These are phyloP conservation scores for Clamator glandarius DNA, from an alignment of 2,797 vertebrate genomes.

Conservation along the genomic window DNA sequence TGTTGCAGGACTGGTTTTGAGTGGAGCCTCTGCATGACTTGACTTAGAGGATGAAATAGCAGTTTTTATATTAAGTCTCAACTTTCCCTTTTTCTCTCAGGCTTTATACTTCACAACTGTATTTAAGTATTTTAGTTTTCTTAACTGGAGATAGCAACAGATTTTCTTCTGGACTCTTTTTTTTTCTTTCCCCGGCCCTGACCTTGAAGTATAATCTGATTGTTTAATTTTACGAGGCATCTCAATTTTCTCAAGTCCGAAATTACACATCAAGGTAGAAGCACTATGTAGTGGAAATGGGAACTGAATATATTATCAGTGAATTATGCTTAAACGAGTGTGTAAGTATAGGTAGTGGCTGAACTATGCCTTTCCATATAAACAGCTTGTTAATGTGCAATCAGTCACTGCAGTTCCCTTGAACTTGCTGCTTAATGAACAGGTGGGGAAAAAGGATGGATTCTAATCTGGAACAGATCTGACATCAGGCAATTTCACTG, in stretches of 20 bases:
- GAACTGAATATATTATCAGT: slow-evolving; percentile 69
- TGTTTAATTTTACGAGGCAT: slow-evolving; percentile 65
- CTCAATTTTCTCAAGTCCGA: slow-evolving; percentile 46
- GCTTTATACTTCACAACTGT: background rate
- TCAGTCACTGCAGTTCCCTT: slow-evolving; percentile 77
- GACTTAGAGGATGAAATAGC: background rate
- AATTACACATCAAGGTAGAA: slow-evolving; percentile 65
- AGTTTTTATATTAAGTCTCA: background rate
- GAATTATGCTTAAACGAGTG: slow-evolving; percentile 63
- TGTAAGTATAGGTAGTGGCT: slow-evolving; percentile 68
- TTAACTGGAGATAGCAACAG: background rate
- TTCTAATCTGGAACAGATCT: slow-evolving; percentile 79
- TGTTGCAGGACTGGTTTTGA: background rate
- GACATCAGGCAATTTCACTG: slow-evolving; percentile 80
- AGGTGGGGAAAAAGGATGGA: slow-evolving; percentile 77
- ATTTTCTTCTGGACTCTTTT: background rate
- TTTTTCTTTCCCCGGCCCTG: slow-evolving; percentile 13
- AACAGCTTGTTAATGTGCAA: slow-evolving; percentile 79
- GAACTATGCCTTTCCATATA: slow-evolving; percentile 66
- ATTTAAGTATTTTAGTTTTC: background rate
- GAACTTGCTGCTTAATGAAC: slow-evolving; percentile 78
- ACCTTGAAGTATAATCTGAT: slow-evolving; percentile 57
- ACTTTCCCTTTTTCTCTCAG: background rate
- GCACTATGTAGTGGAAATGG: slow-evolving; percentile 48
- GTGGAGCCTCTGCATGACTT: background rate